Evolutionary conservation across 2,888 invertebrate species (phyloP).

Genomic region (Aphrophora alni): DNA sequence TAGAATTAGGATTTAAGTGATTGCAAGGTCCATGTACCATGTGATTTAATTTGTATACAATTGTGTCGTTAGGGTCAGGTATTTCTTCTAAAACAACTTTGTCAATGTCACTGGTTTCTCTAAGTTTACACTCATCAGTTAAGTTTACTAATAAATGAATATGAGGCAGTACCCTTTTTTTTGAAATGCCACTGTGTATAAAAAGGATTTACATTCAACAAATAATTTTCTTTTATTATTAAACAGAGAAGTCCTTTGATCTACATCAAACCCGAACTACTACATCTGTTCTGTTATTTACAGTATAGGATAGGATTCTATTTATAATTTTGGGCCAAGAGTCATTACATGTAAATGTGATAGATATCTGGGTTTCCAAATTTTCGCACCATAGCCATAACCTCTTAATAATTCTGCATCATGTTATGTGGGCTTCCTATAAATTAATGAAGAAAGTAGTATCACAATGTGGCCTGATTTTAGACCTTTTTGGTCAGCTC

Average conservation of each 20-base stretch:
- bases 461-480: constrained; percentile 19
- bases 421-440: constrained; percentile 31
- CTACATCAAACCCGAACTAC: background rate
- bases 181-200: background rate
- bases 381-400: constrained; percentile 21
- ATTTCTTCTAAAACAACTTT: background rate
- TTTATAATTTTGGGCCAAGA: constrained; percentile 22
- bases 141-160: background rate
- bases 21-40: background rate
- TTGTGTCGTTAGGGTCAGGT: background rate
- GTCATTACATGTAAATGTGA: constrained; percentile 22
- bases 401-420: constrained; percentile 25
- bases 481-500: no score
- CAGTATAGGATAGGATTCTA: background rate
- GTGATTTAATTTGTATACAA: background rate
- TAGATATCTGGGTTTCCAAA: constrained; percentile 22
- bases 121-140: no score
- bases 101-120: background rate
- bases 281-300: constrained; percentile 5
- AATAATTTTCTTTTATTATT: background rate
- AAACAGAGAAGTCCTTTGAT: background rate
- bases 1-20: background rate
- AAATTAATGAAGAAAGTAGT: constrained; percentile 26
- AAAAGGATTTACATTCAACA: background rate
- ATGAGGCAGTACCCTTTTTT: background rate